Evolutionary conservation across 2,113 vertebrate genomes (phyloP), one percentile per base, ranked within the genome.

Genomic region (Phylloscopus trochilus): DNA sequence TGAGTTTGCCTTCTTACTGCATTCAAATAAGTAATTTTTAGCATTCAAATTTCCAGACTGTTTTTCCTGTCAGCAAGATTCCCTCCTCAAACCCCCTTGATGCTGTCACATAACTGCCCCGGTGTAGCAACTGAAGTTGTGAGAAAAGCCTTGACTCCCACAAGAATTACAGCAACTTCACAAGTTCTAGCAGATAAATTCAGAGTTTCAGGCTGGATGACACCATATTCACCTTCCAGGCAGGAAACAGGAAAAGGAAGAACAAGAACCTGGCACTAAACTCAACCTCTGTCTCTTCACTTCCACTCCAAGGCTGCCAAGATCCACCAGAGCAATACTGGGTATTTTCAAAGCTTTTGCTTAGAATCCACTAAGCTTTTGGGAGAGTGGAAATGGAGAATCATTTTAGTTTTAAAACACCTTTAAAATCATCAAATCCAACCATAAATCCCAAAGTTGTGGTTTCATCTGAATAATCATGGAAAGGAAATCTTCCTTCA

Each of bases 81-180:
- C 8, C 11, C 24, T 9, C 11, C 37, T 12, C 43, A 28, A 51
- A 84, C 7, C 3, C 3, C 33, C 31, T 30, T 4, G 33, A 79
- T 12, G 37, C 13, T 44, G 31, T 35, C 79, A 77, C 18, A 1
- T 9, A 37, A 66, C 2, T 52, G 62, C 28, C 28, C 10, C 55
- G 33, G 28, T 39, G 18, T 2, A 21, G 17, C 15, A 52, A 35
- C 4, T 22, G 12, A 49, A 60, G 27, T 1, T 0, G 1, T 22
- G 46, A 86, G 55, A 24, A 70, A 53, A 90, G 33, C 19, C 46
- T 28, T 41, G 26, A 58, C 12, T 60, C 64, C 49, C 64, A 35
- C 27, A 66, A 37, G 59, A 44, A 2, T 1, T 11, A 52, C 1
- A 10, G 39, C 17, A 78, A 33, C 62, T 63, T 35, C 77, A 28